phyloP scores from a whole-genome alignment of 2,888 invertebrate genomes.

The Nemapogon koenigi region DNA sequence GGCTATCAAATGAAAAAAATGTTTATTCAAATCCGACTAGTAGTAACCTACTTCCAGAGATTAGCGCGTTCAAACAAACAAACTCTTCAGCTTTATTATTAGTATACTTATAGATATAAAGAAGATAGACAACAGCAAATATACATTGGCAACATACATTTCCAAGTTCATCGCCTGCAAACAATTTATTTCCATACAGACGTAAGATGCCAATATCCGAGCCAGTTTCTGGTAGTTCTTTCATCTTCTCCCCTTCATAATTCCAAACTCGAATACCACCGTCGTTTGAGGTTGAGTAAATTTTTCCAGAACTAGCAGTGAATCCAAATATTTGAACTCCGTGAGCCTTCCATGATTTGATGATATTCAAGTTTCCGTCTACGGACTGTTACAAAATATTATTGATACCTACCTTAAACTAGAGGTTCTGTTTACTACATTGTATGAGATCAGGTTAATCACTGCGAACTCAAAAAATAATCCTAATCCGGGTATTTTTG shows the following conservation, averaged over 20 bases:
- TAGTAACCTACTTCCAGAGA: too few relatives aligned
- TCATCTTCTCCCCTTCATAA: slow-evolving; percentile 33
- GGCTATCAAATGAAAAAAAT: too few relatives aligned
- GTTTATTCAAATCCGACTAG: too few relatives aligned
- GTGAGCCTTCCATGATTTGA: slow-evolving; percentile 60
- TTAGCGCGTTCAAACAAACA: too few relatives aligned
- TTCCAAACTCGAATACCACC: slow-evolving; percentile 67
- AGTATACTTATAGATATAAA: too few relatives aligned
- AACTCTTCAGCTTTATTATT: too few relatives aligned
- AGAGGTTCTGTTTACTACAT: too few relatives aligned
- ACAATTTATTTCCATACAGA: slow-evolving; percentile 47
- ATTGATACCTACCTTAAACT: too few relatives aligned
- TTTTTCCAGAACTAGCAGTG: slow-evolving; percentile 48
- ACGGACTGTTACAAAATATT: slow-evolving; percentile 4
- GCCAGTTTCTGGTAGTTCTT: slow-evolving; percentile 39
- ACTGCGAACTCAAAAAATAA: too few relatives aligned
- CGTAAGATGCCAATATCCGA: slow-evolving; percentile 39
- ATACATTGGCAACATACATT: slow-evolving; percentile 51
- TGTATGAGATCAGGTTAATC: too few relatives aligned
- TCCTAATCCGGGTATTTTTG: too few relatives aligned
- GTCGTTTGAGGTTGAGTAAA: slow-evolving; percentile 71
- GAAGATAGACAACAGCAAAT: too few relatives aligned
- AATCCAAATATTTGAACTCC: slow-evolving; percentile 67
- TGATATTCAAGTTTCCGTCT: neutral
- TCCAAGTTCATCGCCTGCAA: slow-evolving; percentile 68